Evolutionary conservation across 2,888 invertebrate genomes (phyloP).

Genomic region (Napeogenes inachia): DNA sequence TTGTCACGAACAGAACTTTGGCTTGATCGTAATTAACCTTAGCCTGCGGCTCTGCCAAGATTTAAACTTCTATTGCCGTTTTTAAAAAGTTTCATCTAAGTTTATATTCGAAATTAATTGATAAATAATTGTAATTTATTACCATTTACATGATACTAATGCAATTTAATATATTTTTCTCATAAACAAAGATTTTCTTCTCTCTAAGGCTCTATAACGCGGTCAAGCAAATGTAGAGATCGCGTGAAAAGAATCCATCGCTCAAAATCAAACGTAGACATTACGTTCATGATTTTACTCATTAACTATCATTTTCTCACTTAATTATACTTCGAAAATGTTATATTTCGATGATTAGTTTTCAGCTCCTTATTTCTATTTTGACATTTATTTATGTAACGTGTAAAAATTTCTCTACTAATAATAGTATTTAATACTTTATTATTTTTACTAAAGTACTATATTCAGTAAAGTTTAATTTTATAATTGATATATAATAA

Average conservation of each 20-base stretch:
- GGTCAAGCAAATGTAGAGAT: conserved; percentile 69
- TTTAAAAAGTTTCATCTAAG: no score
- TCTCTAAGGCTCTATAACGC: conserved; percentile 26
- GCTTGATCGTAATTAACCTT: not conserved
- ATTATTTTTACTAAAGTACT: no score
- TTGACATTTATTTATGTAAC: no score
- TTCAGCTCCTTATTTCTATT: no score
- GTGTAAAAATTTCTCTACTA: no score
- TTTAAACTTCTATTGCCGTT: not conserved
- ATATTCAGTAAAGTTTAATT: no score
- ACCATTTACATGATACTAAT: not conserved
- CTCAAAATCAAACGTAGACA: conserved; percentile 49
- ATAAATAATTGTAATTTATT: not conserved
- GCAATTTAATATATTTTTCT: not conserved
- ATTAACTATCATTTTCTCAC: conserved; percentile 3
- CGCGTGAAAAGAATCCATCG: conserved; percentile 64
- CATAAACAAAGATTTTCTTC: conserved; percentile 13
- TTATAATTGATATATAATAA: no score
- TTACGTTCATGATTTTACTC: conserved; percentile 21
- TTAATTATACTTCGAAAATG: not conserved
- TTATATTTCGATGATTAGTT: no score
- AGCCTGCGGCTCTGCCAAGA: not conserved
- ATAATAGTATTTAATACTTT: no score
- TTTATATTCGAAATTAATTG: no score
- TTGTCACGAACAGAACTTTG: conserved; percentile 3